These are phyloP conservation scores for Proales similis DNA, from an alignment of 1,140 invertebrate species.

Conservation along the genomic window DNA sequence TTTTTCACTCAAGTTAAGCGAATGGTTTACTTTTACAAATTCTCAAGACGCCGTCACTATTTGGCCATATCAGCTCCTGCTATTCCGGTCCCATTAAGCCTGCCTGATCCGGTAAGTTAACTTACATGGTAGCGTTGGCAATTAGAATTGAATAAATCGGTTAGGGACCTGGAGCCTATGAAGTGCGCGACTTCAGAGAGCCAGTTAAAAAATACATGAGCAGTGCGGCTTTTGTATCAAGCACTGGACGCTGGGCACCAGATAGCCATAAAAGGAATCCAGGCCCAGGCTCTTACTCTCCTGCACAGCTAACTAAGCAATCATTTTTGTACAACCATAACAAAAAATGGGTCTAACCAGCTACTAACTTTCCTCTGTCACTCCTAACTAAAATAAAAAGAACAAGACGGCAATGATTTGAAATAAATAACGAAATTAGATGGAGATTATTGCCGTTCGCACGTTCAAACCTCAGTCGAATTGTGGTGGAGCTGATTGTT, in stretches of 20 bases:
- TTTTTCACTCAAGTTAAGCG: background rate
- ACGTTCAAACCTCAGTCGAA: too few species aligned
- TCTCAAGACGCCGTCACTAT: slow-evolving; percentile 18
- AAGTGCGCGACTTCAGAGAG: slow-evolving; percentile 33
- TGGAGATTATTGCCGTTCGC: too few species aligned
- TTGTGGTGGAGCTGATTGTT: too few species aligned
- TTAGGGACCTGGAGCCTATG: slow-evolving; percentile 33
- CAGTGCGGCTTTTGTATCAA: slow-evolving; percentile 34
- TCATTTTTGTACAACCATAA: slow-evolving; percentile 26
- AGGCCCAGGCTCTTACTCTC: slow-evolving; percentile 36
- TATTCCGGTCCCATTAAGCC: slow-evolving; percentile 2
- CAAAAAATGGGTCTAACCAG: slow-evolving; percentile 29
- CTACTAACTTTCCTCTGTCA: background rate
- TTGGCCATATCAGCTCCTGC: slow-evolving; percentile 36
- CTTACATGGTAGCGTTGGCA: too few species aligned
- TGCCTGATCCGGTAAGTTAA: slow-evolving; percentile 9
- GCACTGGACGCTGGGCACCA: slow-evolving; percentile 15
- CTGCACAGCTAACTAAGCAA: slow-evolving; percentile 17
- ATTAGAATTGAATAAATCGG: too few species aligned
- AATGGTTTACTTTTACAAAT: background rate
- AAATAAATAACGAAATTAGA: too few species aligned
- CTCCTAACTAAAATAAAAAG: background rate
- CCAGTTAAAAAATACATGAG: slow-evolving; percentile 35
- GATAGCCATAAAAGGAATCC: background rate
- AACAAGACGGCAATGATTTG: too few species aligned